Evolutionary conservation across 2,113 vertebrate genomes (phyloP), one percentile per base, ranked within the genome.

Genomic region (Perognathus longimembris): DNA sequence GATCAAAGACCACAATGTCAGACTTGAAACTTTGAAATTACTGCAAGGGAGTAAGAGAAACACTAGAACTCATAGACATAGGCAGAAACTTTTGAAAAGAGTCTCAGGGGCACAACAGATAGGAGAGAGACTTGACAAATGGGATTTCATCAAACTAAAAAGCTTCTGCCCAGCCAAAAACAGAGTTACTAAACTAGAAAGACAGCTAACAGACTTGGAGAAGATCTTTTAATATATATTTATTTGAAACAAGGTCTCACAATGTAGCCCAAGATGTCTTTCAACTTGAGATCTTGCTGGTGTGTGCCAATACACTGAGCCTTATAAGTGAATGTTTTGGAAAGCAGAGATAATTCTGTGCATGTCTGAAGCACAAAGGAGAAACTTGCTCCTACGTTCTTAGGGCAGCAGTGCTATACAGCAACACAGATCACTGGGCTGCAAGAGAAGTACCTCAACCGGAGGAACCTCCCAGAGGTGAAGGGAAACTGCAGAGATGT

Each of bases 361-460:
- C 45, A 24, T 82, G 69, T 89, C 7, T 81, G 79, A n/a, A 92
- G 73, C 50, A 59, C 59, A 38, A 77, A 85, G 22, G 8, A 90
- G 36, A 20, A 20, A 70, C 74, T 81, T 73, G 10, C 67, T 93
- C 28, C 66, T 92, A 83, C 17, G 26, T 5, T 45, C 12, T 63
- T 57, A 86, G 61, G 40, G 59, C 30, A 91, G 42, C 21, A n/a
- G 20, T 18, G 38, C 67, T 42, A 9, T 15, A 34, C 26, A 32
- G 76, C 75, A 40, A 42, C 70, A 36, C 24, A 89, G 30, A 71
- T 61, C 61, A 32, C 17, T 22, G 50, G 54, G 38, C 66, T 75
- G 3, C 20, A 40, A 54, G 59, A 85, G 91, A 63, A 17, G 18
- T 0, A 1, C 69, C 42, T 21, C 26, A 40, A 5, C 36, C 6